Percentiles rank a stretch among this genome's conserved stretches.
phyloP scores from a whole-genome alignment of 2,888 invertebrate genomes.

The Podotricha telesiphe region DNA sequence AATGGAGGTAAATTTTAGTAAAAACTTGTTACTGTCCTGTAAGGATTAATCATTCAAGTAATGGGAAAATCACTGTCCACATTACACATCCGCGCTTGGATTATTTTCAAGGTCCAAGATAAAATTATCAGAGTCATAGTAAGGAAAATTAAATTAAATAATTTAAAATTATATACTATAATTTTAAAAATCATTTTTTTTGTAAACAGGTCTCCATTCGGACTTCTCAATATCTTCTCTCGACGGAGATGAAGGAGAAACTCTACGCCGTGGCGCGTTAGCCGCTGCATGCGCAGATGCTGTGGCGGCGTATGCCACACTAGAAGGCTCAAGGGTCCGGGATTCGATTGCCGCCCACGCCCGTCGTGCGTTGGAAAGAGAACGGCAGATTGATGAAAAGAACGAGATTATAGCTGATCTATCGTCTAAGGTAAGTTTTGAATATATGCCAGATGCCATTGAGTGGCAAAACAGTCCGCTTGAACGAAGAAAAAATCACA shows the following conservation, averaged over 20 bases:
- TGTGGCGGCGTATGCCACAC: slow-evolving; percentile 87
- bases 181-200: not conserved
- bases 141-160: not conserved
- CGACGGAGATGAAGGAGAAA: slow-evolving; percentile 80
- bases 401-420: slow-evolving; percentile 91
- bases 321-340: slow-evolving; percentile 89
- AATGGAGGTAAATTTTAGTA: not conserved
- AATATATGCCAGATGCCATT: too few species aligned
- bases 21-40: too few species aligned
- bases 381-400: slow-evolving; percentile 91
- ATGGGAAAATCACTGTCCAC: slow-evolving; percentile 5
- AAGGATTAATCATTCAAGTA: not conserved
- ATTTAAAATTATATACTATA: not conserved
- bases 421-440: slow-evolving; percentile 87
- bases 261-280: slow-evolving; percentile 84
- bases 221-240: slow-evolving; percentile 87
- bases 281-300: slow-evolving; percentile 90
- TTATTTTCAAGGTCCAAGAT: slow-evolving; percentile 3
- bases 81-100: not conserved
- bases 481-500: too few species aligned
- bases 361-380: slow-evolving; percentile 89
- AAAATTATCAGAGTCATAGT: not conserved
- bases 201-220: slow-evolving; percentile 85
- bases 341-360: slow-evolving; percentile 91
- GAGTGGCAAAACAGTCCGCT: too few species aligned